phyloP scores from a whole-genome alignment of 1,140 invertebrate species.

The Aporrectodea caliginosa region DNA sequence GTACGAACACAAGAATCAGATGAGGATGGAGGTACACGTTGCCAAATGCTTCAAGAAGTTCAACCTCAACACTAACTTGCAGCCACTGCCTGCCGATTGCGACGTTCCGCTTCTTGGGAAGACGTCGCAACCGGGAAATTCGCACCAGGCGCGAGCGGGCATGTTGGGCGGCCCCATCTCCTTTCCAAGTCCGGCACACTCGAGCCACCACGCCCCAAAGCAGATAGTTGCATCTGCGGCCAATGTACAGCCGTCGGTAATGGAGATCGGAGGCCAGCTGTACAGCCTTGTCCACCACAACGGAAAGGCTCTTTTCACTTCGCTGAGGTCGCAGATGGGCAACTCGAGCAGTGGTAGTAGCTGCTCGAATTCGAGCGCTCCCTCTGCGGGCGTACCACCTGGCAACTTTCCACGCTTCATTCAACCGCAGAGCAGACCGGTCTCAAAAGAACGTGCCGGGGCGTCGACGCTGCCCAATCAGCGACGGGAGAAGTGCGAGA shows the following conservation, averaged over 20 bases:
- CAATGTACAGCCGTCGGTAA: conserved; percentile 1
- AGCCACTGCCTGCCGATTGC: conserved; percentile 29
- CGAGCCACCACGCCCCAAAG: background rate
- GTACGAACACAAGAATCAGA: conserved; percentile 27
- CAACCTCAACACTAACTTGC: conserved; percentile 20
- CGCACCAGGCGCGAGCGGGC: background rate
- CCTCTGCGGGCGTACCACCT: background rate
- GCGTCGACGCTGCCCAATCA: background rate
- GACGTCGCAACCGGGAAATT: background rate
- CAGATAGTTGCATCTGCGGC: background rate
- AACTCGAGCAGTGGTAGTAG: background rate
- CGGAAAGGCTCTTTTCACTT: conserved; percentile 20
- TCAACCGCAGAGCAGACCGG: background rate
- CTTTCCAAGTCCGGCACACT: background rate
- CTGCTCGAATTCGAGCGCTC: background rate
- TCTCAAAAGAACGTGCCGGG: background rate
- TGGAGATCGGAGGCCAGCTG: conserved; percentile 17
- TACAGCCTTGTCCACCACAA: conserved; percentile 14
- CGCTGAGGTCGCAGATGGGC: background rate
- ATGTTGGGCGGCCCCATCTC: background rate
- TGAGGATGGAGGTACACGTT: conserved; percentile 15
- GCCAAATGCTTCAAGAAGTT: conserved; percentile 29
- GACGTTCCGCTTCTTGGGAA: conserved; percentile 30
- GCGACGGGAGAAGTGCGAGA: conserved; percentile 51
- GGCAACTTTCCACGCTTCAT: background rate